Base-by-base conservation (phyloP, 2,113 vertebrate genomes). In the Centropus unirufus region DNA sequence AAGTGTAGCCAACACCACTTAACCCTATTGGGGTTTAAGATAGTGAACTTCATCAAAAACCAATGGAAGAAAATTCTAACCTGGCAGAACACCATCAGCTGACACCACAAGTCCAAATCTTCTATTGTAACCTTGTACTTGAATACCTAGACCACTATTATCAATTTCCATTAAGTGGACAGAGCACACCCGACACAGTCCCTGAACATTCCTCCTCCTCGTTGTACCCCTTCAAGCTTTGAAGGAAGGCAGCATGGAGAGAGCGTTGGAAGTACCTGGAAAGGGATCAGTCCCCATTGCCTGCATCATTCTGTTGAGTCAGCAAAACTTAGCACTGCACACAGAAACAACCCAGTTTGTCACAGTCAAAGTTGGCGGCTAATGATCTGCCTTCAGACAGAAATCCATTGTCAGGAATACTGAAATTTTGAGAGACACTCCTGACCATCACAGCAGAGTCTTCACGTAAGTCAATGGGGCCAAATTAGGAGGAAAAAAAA, bases 391-490 rank as follows among this genome's bases (percentile, higher is more conserved):
- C 29, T 59, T 42, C 21, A 64, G 47, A 26, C 1, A 36, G 7
- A 55, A 8, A 14, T 77, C 34, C 32, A 24, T 5, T 62, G 13
- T 6, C 46, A 82, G 51, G 17, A 82, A 11, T 0, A 42, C 42
- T 3, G 6, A 19, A 34, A 63, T 29, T 78, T 69, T 7, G 47
- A 47, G 36, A 8, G 0, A 1, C 26, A 26, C 30, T 44, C 15
- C 39, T 68, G 62, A 72, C 20, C 34, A 59, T 20, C 52, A n/a
- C 30, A 64, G 22, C 14, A 55, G 34, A n/a, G 51, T 15, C 11
- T 46, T 61, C 9, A 2, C 5, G 3, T 7, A 46, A 7, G n/a
- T 77, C n/a, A 34, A 0, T 3, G 4, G 9, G 72, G 29, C 23
- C 14, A 55, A 42, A 15, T 34, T 16, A 21, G 23, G 46, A 42